Evolutionary conservation across 2,888 invertebrate species (phyloP).

Genomic region (Strigamia transsilvanica): DNA sequence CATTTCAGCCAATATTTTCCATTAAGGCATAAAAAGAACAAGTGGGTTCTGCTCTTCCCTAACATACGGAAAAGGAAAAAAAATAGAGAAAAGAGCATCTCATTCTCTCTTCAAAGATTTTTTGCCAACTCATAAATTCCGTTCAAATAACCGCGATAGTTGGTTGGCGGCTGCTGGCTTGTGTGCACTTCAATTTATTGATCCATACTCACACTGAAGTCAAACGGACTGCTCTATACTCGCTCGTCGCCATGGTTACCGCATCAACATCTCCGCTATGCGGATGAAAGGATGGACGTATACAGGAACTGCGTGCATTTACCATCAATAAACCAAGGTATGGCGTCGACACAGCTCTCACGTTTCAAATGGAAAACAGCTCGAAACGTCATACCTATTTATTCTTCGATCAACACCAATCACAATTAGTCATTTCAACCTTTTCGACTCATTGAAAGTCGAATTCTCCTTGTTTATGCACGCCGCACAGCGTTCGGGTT

Average conservation of each 20-base stretch:
- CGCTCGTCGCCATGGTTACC: constrained; percentile 27
- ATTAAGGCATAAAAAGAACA: not conserved
- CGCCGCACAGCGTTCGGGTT: no score
- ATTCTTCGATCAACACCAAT: not conserved
- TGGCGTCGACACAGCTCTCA: constrained; percentile 23
- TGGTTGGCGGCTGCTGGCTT: constrained; percentile 38
- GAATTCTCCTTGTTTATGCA: no score
- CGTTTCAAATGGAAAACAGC: constrained; percentile 28
- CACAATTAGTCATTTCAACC: no score
- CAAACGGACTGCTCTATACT: constrained; percentile 44
- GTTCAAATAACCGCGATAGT: constrained; percentile 50
- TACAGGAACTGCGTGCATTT: constrained; percentile 43
- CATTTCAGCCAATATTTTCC: constrained; percentile 17
- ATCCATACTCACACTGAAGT: constrained; percentile 45
- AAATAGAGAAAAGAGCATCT: not conserved
- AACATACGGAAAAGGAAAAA: not conserved
- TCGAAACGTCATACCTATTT: not conserved
- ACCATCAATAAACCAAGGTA: constrained; percentile 47
- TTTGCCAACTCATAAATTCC: constrained; percentile 52
- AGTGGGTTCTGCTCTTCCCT: constrained; percentile 36
- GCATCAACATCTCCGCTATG: constrained; percentile 49
- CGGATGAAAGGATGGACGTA: constrained; percentile 43
- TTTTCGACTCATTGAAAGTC: no score
- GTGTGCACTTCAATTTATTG: constrained; percentile 51
- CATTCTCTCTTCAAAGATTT: constrained; percentile 44